Evolutionary conservation across 2,888 invertebrate genomes (phyloP), one percentile per base, ranked within the genome.

Genomic region (Acronicta psi): DNA sequence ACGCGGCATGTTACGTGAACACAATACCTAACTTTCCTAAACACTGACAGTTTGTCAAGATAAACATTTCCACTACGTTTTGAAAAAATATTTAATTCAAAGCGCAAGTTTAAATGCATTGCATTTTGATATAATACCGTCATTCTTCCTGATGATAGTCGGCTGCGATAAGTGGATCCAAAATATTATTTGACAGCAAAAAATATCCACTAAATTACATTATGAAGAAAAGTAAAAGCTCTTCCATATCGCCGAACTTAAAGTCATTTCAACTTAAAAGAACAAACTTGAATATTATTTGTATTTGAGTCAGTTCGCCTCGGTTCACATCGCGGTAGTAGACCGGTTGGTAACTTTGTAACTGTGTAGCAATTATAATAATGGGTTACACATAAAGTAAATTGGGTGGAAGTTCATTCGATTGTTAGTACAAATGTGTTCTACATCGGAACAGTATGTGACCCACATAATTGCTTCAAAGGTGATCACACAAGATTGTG

Each of bases 311-410:
- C 77, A 80, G 80, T 81, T 77, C 74, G 77, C 78, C 75, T 79
- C 75, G 76, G 78, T 83, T 81, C 84, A 81, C 85, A 79, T 79
- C 77, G 75, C 73, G 81, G 74, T 69, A 69, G 69, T 72, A 78
- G 75, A 75, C 78, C 69, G 68, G 71, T 71, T 77, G 70, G 72
- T 78, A 82, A 89, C 84, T 91, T 88, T 80, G 82, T 75, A 86
- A 89, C 85, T 80, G 81, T 83, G 73, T 75, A 83, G 82, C 88
- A 90, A 91, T 91, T 90, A 91, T 86, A 82, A 88, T 91, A 91
- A 92, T 90, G 87, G 88, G 79, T 86, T 85, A 86, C 85, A 87
- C 87, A 86, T 90, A 86, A 90, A 89, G 84, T 86, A 83, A 90
- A 90, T 89, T 91, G 87, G 77, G 79, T 81, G 87, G 86, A 89